These are phyloP conservation scores for Helleia helle DNA, from an alignment of 2,888 invertebrate genomes.

Conservation along the genomic window DNA sequence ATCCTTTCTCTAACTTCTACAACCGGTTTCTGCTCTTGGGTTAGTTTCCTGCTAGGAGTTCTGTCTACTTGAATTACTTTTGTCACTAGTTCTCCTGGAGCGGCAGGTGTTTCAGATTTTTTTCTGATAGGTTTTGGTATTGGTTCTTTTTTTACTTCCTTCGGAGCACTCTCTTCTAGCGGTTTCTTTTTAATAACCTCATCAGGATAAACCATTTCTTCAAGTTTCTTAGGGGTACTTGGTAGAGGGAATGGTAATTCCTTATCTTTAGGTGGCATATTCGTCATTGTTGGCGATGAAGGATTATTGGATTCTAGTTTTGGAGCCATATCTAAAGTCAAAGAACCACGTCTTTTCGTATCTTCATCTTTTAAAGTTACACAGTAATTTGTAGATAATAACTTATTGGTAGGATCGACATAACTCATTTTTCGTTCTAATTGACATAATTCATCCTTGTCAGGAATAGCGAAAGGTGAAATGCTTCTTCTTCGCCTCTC, in stretches of 20 bases:
- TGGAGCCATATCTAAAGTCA: slow-evolving; percentile 41
- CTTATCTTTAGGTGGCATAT: slow-evolving; percentile 45
- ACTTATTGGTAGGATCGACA: slow-evolving; percentile 62
- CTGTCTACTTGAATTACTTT: slow-evolving; percentile 63
- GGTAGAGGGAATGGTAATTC: slow-evolving; percentile 41
- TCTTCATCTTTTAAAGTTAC: slow-evolving; percentile 59
- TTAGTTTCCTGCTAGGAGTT: slow-evolving; percentile 54
- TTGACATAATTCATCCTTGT: slow-evolving; percentile 42
- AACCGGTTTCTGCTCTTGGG: slow-evolving; percentile 47
- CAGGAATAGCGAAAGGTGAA: slow-evolving; percentile 64
- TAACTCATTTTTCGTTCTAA: slow-evolving; percentile 64
- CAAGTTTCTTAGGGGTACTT: slow-evolving; percentile 50
- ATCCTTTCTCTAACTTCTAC: slow-evolving; percentile 59
- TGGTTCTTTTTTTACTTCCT: slow-evolving; percentile 27
- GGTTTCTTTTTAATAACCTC: slow-evolving; percentile 27
- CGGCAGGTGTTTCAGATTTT: slow-evolving; percentile 30
- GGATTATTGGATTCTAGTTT: slow-evolving; percentile 30
- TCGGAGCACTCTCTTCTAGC: background rate
- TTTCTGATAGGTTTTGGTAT: slow-evolving; percentile 38
- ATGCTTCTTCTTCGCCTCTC: slow-evolving; percentile 66
- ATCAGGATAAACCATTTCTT: slow-evolving; percentile 47
- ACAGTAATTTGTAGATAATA: slow-evolving; percentile 55
- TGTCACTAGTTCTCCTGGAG: slow-evolving; percentile 52
- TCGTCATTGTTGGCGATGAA: slow-evolving; percentile 40
- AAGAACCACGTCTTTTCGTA: slow-evolving; percentile 39